These are phyloP conservation scores for Apis laboriosa DNA, from an alignment of 1,140 invertebrate species.

Conservation along the genomic window DNA sequence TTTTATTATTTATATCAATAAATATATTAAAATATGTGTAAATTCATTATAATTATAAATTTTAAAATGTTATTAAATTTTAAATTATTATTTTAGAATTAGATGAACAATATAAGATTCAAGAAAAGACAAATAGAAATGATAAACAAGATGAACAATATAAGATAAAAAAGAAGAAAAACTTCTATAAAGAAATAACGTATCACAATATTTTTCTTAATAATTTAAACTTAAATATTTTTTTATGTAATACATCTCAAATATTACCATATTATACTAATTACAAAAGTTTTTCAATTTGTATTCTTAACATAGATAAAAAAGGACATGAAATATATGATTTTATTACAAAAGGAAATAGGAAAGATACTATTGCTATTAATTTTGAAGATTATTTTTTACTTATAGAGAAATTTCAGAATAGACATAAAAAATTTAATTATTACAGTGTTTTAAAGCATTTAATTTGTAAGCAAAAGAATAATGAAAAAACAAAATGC, in stretches of 20 bases:
- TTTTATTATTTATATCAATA: not conserved
- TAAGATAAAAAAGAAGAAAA: not conserved
- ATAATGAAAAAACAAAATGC: not conserved
- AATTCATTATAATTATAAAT: not conserved
- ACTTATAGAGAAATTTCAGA: conserved; percentile 12
- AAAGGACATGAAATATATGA: conserved; percentile 18
- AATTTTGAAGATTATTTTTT: not conserved
- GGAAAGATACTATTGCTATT: not conserved
- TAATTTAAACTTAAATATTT: not conserved
- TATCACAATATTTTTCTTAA: not conserved
- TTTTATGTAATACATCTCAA: not conserved
- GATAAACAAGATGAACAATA: no score
- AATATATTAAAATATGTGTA: not conserved
- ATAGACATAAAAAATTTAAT: not conserved
- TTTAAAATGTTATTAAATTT: not conserved
- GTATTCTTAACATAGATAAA: conserved; percentile 4
- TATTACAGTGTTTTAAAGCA: not conserved
- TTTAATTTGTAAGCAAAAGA: not conserved
- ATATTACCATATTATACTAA: not conserved
- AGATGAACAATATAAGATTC: not conserved
- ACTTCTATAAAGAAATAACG: not conserved
- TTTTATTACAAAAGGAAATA: not conserved
- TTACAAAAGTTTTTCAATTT: not conserved
- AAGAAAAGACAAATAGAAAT: not conserved
- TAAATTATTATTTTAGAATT: conserved; percentile 12